These are phyloP conservation scores for Caenorhabditis sp. DNA, from an alignment of 2,888 invertebrate species.

Conservation along the genomic window DNA sequence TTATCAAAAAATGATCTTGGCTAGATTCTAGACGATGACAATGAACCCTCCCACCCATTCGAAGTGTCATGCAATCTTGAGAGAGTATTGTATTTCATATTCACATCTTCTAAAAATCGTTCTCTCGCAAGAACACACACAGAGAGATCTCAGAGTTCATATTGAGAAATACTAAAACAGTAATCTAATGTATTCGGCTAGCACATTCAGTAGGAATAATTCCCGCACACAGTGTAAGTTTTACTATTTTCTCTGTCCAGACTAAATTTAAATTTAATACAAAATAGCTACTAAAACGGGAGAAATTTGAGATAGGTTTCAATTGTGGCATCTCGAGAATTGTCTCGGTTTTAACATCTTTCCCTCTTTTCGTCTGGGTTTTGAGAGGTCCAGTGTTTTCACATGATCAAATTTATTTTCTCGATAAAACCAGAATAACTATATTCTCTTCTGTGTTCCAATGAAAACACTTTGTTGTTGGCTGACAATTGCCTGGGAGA, in stretches of 20 bases:
- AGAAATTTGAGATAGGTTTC: background rate
- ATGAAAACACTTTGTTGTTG: no score
- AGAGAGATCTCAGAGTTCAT: no score
- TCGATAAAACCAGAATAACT: no score
- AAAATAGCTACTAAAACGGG: background rate
- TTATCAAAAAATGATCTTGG: slow-evolving; percentile 22
- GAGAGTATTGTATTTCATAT: slow-evolving; percentile 42
- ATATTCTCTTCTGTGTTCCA: no score
- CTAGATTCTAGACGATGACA: slow-evolving; percentile 35
- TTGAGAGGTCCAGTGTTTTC: background rate
- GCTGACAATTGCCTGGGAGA: no score
- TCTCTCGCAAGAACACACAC: background rate
- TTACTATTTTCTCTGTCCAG: background rate
- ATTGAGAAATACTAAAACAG: background rate
- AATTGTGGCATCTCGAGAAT: background rate
- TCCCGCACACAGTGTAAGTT: slow-evolving; percentile 24
- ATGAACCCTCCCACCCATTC: slow-evolving; percentile 4
- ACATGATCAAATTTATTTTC: background rate
- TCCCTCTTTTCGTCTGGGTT: background rate
- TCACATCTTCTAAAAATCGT: slow-evolving; percentile 9
- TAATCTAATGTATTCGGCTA: slow-evolving; percentile 22
- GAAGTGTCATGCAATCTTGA: slow-evolving; percentile 32
- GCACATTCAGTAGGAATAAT: slow-evolving; percentile 22
- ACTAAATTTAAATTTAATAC: background rate
- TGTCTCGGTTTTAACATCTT: background rate